Evolutionary conservation across 2,797 vertebrate genomes (phyloP).

Genomic region (Hafferia zeledoni): DNA sequence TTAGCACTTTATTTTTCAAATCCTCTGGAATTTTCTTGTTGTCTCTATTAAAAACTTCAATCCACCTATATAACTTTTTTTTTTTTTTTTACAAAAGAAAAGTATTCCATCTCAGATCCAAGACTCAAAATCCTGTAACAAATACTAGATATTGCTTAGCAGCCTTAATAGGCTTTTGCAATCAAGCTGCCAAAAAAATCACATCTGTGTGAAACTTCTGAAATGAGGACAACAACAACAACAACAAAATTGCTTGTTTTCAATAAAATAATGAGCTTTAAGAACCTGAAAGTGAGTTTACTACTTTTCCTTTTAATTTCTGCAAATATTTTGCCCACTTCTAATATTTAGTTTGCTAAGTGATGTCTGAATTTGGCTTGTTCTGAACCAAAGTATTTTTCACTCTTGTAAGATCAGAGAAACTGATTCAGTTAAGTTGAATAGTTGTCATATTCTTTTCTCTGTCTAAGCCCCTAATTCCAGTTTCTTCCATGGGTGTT

Average conservation of each 20-base stretch:
- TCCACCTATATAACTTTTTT: background rate
- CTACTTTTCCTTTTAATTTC: background rate
- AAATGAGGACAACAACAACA: background rate
- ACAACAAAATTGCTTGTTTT: background rate
- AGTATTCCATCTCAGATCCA: background rate
- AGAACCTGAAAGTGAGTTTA: background rate
- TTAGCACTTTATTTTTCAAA: background rate
- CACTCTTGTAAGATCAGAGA: background rate
- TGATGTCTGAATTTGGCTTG: background rate
- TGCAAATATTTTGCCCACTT: background rate
- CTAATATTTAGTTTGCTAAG: background rate
- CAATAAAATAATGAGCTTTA: background rate
- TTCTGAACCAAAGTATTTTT: conserved; percentile 36
- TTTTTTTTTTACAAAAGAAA: background rate
- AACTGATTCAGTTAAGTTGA: background rate
- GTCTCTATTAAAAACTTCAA: background rate
- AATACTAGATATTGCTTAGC: background rate
- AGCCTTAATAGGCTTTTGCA: background rate
- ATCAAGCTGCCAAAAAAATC: background rate
- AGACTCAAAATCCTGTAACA: background rate
- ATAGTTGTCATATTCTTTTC: conserved; percentile 25
- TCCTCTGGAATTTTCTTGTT: background rate
- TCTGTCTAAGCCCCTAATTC: conserved; percentile 11
- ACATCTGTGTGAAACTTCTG: background rate
- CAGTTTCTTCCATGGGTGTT: conserved; percentile 16